Base-by-base conservation (phyloP, 2,888 invertebrate species). In the Netelia inedita region DNA sequence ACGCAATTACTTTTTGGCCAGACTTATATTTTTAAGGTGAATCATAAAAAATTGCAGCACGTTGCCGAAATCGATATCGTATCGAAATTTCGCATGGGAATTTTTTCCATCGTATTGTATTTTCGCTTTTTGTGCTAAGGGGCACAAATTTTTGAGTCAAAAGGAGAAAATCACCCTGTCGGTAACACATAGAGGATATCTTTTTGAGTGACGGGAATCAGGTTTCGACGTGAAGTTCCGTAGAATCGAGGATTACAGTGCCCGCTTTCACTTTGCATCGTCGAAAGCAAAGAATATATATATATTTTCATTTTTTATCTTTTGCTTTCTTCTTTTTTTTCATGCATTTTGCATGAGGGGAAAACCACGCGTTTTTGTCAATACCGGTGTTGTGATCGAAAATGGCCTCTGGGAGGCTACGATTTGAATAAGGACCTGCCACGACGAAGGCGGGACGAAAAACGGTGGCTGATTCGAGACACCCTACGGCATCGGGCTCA, bases 361-460 rank as follows among this genome's bases (percentile, higher is more conserved):
- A 85, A 83, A 89, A 79, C 53, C 63, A 41, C 71, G 89, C 88
- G 91, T 90, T 91, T 91, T 91, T 90, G 91, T 91, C 91, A 90
- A 91, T 91, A 90, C 88, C 90, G 88, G 89, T 91, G 90, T 90
- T 90, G 90, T 89, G 91, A 91, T 91, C 91, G 91, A 91, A 91
- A 91, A 91, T 91, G 90, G 90, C 90, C 90, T 88, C 89, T 89
- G 90, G 91, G 90, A 91, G 90, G 53, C 89, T 90, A 87, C 88
- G 90, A 91, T 91, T 91, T 91, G 91, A 91, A 91, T 91, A 91
- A 91, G 89, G 89, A 86, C 75, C 79, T 74, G 81, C 82, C 53
- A 82, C 75, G 75, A 82, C 63, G 79, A 19, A 57, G 57, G 19
- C n/a, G 14, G 79, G 79, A 66, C 50, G 72, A 66, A 78, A 57